Evolutionary conservation across 2,113 vertebrate genomes (phyloP).

Genomic region (Merops nubicus): DNA sequence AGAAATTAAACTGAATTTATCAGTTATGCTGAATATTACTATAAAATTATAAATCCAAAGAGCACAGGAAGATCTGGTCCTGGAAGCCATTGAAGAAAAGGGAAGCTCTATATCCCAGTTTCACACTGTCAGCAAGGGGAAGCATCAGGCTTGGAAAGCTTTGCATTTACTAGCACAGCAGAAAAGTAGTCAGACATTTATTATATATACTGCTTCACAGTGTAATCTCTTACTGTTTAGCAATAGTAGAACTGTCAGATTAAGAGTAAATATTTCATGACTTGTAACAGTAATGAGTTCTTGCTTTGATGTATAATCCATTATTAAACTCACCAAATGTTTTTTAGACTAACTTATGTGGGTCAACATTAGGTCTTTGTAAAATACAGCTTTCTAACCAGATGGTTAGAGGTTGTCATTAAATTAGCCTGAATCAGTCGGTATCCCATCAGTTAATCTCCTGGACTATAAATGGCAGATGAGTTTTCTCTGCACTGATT

Average conservation of each 20-base stretch:
- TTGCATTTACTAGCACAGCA: conserved; percentile 38
- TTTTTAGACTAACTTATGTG: conserved; percentile 32
- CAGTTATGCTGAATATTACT: background rate
- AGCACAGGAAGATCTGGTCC: background rate
- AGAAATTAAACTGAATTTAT: background rate
- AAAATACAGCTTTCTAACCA: conserved; percentile 39
- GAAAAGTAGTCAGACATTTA: conserved; percentile 44
- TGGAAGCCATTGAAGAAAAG: background rate
- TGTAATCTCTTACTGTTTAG: conserved; percentile 55
- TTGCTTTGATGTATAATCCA: conserved; percentile 69
- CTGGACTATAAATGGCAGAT: conserved; percentile 38
- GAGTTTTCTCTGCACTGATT: conserved; percentile 55
- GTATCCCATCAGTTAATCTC: conserved; percentile 43
- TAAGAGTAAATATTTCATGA: conserved; percentile 65
- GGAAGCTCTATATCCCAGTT: background rate
- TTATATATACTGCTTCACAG: conserved; percentile 30
- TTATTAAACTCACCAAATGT: conserved; percentile 63
- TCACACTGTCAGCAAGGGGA: background rate
- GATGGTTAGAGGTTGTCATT: conserved; percentile 57
- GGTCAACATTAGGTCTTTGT: conserved; percentile 20
- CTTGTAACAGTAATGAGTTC: conserved; percentile 53
- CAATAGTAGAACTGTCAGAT: conserved; percentile 43
- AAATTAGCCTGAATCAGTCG: conserved; percentile 49
- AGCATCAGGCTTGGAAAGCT: background rate
- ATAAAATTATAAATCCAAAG: background rate